Base-by-base conservation (phyloP, 2,113 vertebrate genomes). In the Platysteira castanea region DNA sequence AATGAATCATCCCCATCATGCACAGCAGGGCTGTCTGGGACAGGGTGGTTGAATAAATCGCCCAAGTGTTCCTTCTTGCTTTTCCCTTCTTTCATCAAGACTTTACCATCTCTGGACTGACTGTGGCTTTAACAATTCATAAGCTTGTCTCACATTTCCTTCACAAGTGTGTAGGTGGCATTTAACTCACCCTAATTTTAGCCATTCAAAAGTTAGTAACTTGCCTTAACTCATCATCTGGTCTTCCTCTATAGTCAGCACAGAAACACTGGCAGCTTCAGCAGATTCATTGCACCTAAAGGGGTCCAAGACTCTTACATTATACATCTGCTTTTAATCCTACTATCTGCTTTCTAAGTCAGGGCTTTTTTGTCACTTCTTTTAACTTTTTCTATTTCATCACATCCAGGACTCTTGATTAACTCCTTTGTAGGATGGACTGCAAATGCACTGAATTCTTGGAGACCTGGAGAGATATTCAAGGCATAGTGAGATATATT, bases 1-100 rank as follows among this genome's bases (percentile, higher is more conserved):
- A 84, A 53, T 97, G 92, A 97, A 96, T 97, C 94, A 95, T 90
- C 89, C 64, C 56, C 89, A 81, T n/a, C 89, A 44, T 15, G 52
- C 91, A 90, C 95, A 97, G 93, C 95, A 91, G 94, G 96, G 60
- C 71, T 92, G 96, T 97, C 96, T 97, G 94, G 86, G 77, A 64
- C 5, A 2, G 86, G 56, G 39, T 89, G 76, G 76, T 67, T 90
- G 88, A 81, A 87, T 87, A 95, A 93, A 89, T 78, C 0, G 3
- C 64, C 71, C 52, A 78, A 96, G 69, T 78, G 59, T 53, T 93
- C 47, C 64, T 82, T 84, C 89, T 95, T 84, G 50, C 44, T 84
- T 96, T 95, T 33, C 64, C 17, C 47, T 92, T 81, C 80, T 90
- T 94, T 92, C 93, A 68, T 71, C 89, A 60, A 71, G 73, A 64